These are phyloP conservation scores for Villa cingulata DNA, from an alignment of 2,888 invertebrate genomes.

Conservation along the genomic window DNA sequence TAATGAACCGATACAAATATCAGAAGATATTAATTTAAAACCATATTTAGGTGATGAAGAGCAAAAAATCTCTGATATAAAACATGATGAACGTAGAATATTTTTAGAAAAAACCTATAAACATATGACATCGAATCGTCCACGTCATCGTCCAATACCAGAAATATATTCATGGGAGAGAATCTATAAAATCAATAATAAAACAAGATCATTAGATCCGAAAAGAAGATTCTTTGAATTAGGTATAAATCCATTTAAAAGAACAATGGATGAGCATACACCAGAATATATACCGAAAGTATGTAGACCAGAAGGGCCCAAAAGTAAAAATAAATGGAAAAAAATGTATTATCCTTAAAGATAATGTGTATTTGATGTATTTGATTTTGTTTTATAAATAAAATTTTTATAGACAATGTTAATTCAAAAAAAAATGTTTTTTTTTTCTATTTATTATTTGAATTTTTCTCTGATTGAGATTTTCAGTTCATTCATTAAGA, in stretches of 20 bases:
- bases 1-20: constrained; percentile 47
- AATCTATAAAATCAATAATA: constrained; percentile 61
- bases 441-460: too few species aligned
- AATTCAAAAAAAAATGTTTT: too few species aligned
- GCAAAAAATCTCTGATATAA: constrained; percentile 51
- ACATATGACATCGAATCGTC: constrained; percentile 52
- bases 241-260: constrained; percentile 45
- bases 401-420: too few species aligned
- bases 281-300: constrained; percentile 57
- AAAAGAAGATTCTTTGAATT: constrained; percentile 58
- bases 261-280: constrained; percentile 51
- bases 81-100: constrained; percentile 49
- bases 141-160: constrained; percentile 45
- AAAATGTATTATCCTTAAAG: constrained; percentile 52
- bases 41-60: constrained; percentile 53
- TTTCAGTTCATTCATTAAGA: too few species aligned
- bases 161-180: constrained; percentile 72
- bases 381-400: too few species aligned
- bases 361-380: too few species aligned
- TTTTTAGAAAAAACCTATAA: constrained; percentile 61
- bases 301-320: constrained; percentile 46
- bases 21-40: constrained; percentile 47
- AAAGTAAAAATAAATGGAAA: constrained; percentile 46
- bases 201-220: constrained; percentile 54
- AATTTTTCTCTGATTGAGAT: too few species aligned